Evolutionary conservation across 2,113 vertebrate species (phyloP), one percentile per base, ranked within the genome.

Genomic region (Aptenodytes patagonicus): DNA sequence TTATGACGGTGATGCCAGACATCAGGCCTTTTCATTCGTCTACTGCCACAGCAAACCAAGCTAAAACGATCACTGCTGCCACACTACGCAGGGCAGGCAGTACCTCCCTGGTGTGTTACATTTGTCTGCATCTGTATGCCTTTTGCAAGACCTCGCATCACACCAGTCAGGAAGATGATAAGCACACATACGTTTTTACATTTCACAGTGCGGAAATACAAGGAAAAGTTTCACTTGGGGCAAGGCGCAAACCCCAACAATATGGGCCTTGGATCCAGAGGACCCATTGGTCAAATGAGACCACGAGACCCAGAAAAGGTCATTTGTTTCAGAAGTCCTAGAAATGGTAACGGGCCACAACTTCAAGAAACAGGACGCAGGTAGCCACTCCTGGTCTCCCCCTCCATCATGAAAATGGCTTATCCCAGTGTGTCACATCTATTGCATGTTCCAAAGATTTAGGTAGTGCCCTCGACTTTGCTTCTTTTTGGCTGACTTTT

Each of bases 81-180:
- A 11, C 36, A 20, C 5, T 6, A 6, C 5, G 6, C 17, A 10
- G 64, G 44, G 47, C 46, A 66, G 49, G 66, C 51, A 32, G 52
- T 8, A 40, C 65, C 47, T 49, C 32, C 47, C 47, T 25, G 0
- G 0, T 26, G 21, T 2, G 10, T 22, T n/a, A 20, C 1, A 0
- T 13, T 64, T 4, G 0, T 7, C 9, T 1, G 51, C 54, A 25
- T 15, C 49, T 20, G 17, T 17, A 20, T 0, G 5, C 19, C 51
- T 38, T 52, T 11, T 31, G n/a, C 38, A 49, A 83, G 61, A 66
- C 15, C 31, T 17, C 38, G 29, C 44, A 49, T 24, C 49, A 36
- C 77, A 38, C 9, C 55, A 18, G 42, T 6, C 42, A 46, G 22
- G 25, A 84, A 42, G 28, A 19, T 14, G n/a, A 65, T 65, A 52